Percentiles rank a stretch among this genome's conserved stretches.
phyloP scores from a whole-genome alignment of 2,888 invertebrate species.

The Gryllus longicercus region DNA sequence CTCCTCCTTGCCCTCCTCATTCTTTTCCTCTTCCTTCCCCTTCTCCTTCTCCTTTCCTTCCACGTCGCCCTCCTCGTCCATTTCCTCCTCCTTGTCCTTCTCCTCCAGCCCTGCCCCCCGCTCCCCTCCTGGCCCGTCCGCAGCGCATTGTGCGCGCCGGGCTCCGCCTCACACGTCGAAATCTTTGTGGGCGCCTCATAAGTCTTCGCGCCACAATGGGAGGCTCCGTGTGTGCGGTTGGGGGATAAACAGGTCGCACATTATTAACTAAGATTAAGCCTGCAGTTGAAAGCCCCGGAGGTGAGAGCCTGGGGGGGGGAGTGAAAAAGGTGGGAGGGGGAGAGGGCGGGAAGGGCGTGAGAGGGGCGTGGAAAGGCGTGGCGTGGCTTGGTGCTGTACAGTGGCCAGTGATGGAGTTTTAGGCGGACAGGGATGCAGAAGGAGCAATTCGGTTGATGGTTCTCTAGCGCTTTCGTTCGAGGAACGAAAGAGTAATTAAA shows the following conservation, averaged over 20 bases:
- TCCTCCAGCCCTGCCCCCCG: neutral
- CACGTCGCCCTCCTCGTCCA: neutral
- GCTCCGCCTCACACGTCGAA: neutral
- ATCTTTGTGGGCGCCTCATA: conserved; percentile 17
- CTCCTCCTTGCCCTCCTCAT: neutral
- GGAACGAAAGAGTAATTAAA: too few relatives aligned
- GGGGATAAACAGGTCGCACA: conserved; percentile 6
- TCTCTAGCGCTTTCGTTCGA: too few relatives aligned
- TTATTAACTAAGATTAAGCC: conserved; percentile 17
- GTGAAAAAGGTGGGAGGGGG: neutral
- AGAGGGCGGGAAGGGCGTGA: neutral
- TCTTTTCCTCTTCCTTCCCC: neutral
- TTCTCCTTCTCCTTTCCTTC: neutral
- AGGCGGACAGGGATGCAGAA: too few relatives aligned
- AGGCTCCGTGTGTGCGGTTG: neutral
- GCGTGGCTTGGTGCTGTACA: too few relatives aligned
- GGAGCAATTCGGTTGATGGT: too few relatives aligned
- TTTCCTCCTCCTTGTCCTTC: too few relatives aligned
- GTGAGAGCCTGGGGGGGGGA: neutral
- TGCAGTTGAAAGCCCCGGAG: neutral
- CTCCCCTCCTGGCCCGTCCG: neutral
- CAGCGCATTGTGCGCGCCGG: neutral
- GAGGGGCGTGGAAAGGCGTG: too few relatives aligned
- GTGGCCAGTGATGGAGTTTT: too few relatives aligned
- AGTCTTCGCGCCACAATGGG: neutral